phyloP scores from a whole-genome alignment of 1,140 invertebrate genomes.

The Chlorops oryzae region DNA sequence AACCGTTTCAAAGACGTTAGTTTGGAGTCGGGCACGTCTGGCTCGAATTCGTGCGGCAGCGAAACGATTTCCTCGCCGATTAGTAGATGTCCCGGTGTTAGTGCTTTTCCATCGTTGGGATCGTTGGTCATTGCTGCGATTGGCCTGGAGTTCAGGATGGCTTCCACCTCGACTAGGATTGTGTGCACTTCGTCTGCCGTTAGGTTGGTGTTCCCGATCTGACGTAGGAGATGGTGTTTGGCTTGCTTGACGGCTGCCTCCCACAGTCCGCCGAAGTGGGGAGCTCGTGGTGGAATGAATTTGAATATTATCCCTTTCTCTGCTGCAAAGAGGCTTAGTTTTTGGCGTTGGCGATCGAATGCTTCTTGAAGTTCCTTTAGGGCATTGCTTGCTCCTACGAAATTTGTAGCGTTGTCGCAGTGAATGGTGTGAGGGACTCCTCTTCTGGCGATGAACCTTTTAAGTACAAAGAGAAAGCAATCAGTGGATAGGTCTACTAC shows the following conservation, averaged over 20 bases:
- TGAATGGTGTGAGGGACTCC: too few species aligned
- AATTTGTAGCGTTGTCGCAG: too few species aligned
- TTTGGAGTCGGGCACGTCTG: conserved; percentile 3
- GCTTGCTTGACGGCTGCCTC: conserved; percentile 22
- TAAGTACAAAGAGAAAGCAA: too few species aligned
- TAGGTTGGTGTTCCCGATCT: conserved; percentile 9
- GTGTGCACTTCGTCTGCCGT: conserved; percentile 24
- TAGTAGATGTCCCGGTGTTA: conserved; percentile 40
- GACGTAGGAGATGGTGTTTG: conserved; percentile 19
- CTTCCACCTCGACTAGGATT: conserved; percentile 23
- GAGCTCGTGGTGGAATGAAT: conserved; percentile 19
- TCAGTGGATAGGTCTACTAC: too few species aligned
- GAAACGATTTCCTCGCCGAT: conserved; percentile 29
- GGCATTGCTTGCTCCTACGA: too few species aligned
- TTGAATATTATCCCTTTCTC: too few species aligned
- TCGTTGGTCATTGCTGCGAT: conserved; percentile 22
- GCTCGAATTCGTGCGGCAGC: conserved; percentile 18
- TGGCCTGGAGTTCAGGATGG: conserved; percentile 24
- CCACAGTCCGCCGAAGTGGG: conserved; percentile 27
- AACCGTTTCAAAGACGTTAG: background rate
- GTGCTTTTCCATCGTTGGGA: conserved; percentile 18
- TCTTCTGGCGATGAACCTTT: too few species aligned
- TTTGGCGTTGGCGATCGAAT: too few species aligned
- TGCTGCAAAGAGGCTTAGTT: too few species aligned
- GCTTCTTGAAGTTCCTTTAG: too few species aligned